Conservation (phyloP, 2,113 vertebrate species). For the Cervus canadensis region DNA sequence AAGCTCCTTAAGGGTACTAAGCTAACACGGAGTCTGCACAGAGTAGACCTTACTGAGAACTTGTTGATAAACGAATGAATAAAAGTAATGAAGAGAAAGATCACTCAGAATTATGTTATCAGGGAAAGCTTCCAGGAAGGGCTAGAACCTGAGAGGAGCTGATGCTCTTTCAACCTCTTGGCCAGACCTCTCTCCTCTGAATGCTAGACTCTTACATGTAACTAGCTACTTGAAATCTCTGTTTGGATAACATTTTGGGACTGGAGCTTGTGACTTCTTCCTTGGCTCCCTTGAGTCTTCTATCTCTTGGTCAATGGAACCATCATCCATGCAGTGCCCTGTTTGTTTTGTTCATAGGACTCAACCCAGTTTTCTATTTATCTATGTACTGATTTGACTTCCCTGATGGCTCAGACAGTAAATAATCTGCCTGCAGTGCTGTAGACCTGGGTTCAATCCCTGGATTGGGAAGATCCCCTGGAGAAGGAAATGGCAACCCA, state of each 20-base stretch:
- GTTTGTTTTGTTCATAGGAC: not conserved
- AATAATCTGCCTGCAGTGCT: not conserved
- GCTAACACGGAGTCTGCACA: not conserved
- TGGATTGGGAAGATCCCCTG: not conserved
- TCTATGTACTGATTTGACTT: not conserved
- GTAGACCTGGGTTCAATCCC: not conserved
- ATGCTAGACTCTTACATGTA: not conserved
- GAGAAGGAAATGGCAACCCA: not conserved
- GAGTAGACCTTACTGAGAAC: not conserved
- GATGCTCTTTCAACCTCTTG: not conserved
- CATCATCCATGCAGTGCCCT: not conserved
- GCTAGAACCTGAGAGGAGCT: not conserved
- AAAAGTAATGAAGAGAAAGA: not conserved
- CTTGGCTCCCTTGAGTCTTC: not conserved
- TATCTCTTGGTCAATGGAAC: not conserved
- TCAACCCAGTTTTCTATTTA: not conserved
- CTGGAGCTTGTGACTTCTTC: not conserved
- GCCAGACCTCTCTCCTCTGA: not conserved
- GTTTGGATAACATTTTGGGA: not conserved
- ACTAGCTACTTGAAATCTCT: not conserved
- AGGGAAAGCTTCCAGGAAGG: constrained; percentile 16
- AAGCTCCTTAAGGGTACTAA: not conserved
- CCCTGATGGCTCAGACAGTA: not conserved
- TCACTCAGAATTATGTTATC: not conserved
- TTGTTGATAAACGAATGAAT: not conserved